A percentile compares a stretch with the other conserved stretches of the same genome.
Conservation (phyloP, 1,140 invertebrate genomes). For the Teleogryllus occipitalis region DNA sequence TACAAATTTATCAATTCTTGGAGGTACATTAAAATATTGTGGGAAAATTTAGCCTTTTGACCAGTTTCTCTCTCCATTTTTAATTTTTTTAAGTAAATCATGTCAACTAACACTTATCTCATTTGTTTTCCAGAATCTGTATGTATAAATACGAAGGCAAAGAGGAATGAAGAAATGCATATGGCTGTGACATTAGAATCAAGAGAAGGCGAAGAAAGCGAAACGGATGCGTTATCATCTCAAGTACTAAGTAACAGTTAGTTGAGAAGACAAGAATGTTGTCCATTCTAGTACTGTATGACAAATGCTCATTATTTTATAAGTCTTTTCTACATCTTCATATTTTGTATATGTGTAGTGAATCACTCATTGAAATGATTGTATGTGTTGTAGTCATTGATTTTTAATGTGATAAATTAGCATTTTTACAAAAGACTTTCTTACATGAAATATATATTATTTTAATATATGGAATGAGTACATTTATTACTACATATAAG, state of each 20-base stretch:
- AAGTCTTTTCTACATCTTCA: not conserved
- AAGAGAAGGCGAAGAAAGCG: not conserved
- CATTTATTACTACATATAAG: no score
- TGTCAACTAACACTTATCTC: not conserved
- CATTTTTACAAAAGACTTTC: not conserved
- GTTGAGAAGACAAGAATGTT: not conserved
- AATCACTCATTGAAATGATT: not conserved
- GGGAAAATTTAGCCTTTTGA: no score
- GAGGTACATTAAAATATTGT: no score
- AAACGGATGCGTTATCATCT: not conserved
- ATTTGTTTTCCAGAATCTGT: not conserved
- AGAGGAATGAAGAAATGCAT: not conserved
- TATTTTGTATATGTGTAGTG: constrained; percentile 1
- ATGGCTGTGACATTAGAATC: not conserved
- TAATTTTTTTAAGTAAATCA: no score
- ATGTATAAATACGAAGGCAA: not conserved
- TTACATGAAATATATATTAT: not conserved
- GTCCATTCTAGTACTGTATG: not conserved
- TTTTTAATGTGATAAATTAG: not conserved
- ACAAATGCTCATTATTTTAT: constrained; percentile 1
- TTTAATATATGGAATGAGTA: no score
- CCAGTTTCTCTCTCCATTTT: no score
- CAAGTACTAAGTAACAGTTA: not conserved
- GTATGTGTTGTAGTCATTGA: not conserved
- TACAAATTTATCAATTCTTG: no score